These are phyloP conservation scores for Bovichtus diacanthus DNA, from an alignment of 2,797 vertebrate genomes.

Conservation along the genomic window DNA sequence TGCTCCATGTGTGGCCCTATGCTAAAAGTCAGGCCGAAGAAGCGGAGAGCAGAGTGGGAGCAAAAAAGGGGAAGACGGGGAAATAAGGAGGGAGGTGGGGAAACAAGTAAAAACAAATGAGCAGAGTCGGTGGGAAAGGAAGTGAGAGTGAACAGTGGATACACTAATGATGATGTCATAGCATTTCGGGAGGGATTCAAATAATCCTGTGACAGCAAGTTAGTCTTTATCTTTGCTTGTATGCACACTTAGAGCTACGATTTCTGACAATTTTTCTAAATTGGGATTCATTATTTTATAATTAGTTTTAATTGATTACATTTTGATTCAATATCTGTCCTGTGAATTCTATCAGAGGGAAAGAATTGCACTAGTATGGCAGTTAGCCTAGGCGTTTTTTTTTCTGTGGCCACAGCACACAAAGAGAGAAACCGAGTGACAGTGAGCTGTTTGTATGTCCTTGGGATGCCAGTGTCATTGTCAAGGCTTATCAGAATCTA, in stretches of 20 bases:
- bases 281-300: conserved; percentile 9
- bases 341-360: conserved; percentile 5
- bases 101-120: conserved; percentile 40
- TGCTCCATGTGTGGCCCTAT: conserved; percentile 78
- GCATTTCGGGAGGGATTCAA: conserved; percentile 6
- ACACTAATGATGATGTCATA: conserved; percentile 38
- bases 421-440: conserved; percentile 67
- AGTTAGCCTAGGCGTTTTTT: conserved; percentile 19
- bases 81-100: conserved; percentile 3
- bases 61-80: neutral
- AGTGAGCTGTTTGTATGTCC: conserved; percentile 77
- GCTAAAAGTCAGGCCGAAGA: conserved; percentile 63
- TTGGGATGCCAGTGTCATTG: conserved; percentile 81
- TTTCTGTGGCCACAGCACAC: conserved; percentile 55
- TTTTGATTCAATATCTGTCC: neutral
- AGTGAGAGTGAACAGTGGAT: conserved; percentile 31
- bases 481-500: conserved; percentile 82
- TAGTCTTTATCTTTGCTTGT: neutral
- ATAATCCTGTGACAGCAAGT: conserved; percentile 5
- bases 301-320: neutral
- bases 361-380: neutral
- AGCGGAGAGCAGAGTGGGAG: neutral
- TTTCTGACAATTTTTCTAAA: neutral
- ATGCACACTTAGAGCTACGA: neutral
- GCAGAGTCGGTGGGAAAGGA: conserved; percentile 57